These are phyloP conservation scores for Probosciger aterrimus DNA, from an alignment of 2,113 vertebrate species.

Conservation along the genomic window DNA sequence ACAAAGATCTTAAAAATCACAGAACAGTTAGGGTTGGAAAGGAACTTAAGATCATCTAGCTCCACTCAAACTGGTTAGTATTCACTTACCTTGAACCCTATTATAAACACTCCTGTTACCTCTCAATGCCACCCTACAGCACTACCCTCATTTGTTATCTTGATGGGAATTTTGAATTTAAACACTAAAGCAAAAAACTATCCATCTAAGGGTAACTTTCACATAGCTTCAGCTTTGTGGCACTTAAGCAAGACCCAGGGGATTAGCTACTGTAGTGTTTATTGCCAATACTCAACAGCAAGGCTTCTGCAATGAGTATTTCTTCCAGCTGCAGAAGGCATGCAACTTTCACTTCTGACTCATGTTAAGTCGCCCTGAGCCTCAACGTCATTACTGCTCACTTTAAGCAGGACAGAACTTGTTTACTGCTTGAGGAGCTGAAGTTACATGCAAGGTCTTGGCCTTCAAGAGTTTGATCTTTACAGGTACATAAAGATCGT, in stretches of 20 bases:
- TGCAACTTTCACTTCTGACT: not conserved
- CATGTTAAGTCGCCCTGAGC: not conserved
- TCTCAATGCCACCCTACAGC: not conserved
- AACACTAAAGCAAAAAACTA: not conserved
- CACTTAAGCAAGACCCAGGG: not conserved
- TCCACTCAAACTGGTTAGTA: not conserved
- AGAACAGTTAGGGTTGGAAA: not conserved
- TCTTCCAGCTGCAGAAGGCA: not conserved
- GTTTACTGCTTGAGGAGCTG: not conserved
- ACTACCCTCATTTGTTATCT: not conserved
- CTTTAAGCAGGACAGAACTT: not conserved
- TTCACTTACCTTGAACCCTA: not conserved
- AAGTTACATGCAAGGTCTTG: not conserved
- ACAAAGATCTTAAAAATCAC: not conserved
- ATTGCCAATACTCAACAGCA: not conserved
- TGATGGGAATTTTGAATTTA: not conserved
- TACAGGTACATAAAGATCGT: not conserved
- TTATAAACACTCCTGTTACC: not conserved
- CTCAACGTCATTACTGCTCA: not conserved
- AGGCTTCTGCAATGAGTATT: not conserved
- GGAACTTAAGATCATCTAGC: not conserved
- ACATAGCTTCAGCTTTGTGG: fast-evolving
- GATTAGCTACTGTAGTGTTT: not conserved
- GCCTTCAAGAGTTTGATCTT: not conserved
- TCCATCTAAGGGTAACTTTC: not conserved